phyloP scores from a whole-genome alignment of 2,888 invertebrate species.

The Andrena camellia region DNA sequence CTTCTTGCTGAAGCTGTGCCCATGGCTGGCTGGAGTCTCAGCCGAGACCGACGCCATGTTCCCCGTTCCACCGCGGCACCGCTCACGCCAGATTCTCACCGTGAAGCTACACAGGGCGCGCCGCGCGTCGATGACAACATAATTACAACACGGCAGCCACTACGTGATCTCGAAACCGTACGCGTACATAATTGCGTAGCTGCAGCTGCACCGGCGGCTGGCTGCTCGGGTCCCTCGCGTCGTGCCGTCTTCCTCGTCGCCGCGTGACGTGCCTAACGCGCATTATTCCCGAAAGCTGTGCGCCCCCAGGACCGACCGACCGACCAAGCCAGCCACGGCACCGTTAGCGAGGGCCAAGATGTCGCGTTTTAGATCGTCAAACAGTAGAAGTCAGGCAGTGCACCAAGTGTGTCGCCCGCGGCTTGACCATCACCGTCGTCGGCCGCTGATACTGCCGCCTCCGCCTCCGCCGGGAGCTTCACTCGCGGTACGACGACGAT shows the following conservation, averaged over 20 bases:
- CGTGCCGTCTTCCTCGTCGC: conserved; percentile 71
- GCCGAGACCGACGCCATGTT: conserved; percentile 87
- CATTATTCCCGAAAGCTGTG: conserved; percentile 75
- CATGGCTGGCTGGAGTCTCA: conserved; percentile 89
- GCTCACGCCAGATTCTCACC: conserved; percentile 89
- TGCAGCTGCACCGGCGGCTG: conserved; percentile 78
- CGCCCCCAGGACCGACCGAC: conserved; percentile 64
- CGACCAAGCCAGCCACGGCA: conserved; percentile 54
- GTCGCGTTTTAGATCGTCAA: conserved; percentile 40
- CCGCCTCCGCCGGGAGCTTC: conserved; percentile 60
- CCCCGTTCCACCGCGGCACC: conserved; percentile 87
- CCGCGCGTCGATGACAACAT: conserved; percentile 76
- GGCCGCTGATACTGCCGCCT: conserved; percentile 72
- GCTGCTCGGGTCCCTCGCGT: conserved; percentile 63
- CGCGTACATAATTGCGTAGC: conserved; percentile 87
- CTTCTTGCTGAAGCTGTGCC: conserved; percentile 99
- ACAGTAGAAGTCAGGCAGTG: conserved; percentile 57
- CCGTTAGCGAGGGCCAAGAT: conserved; percentile 65
- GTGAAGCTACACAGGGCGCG: conserved; percentile 86
- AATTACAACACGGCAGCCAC: conserved; percentile 86
- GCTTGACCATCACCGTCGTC: conserved; percentile 66
- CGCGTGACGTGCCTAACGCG: conserved; percentile 81
- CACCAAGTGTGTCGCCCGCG: conserved; percentile 55
- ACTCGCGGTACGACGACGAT: conserved; percentile 66
- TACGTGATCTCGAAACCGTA: conserved; percentile 87